Base-by-base conservation (phyloP, 2,797 vertebrate species). In the Semaprochilodus insignis region DNA sequence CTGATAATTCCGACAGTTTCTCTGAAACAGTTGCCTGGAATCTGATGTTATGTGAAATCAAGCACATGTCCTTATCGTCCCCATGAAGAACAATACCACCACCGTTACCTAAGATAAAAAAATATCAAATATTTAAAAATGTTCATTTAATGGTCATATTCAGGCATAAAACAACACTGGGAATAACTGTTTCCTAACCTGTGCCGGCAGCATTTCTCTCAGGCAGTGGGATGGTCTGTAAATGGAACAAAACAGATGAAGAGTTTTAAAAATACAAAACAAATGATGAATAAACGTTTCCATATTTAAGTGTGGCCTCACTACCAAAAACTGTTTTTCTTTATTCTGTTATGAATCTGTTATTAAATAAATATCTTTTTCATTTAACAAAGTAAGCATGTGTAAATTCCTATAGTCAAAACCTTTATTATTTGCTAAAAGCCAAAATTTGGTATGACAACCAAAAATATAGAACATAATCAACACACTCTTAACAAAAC, bases 21-120 rank as follows among this genome's bases (percentile, higher is more conserved):
- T 55, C 31, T 23, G 25, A 31, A 69, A n/a, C 21, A 2, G 10
- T 23, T 34, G 67, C 34, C 17, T n/a, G n/a, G 11, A 79, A 19
- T 36, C 21, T 59, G 21, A 80, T 51, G 31, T 80, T 80, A 10
- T 44, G 5, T 21, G 52, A 21, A 59, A 71, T n/a, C 31, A 80
- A 40, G 31, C 0, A 25, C 31, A 48, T 31, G 7, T 71, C 16
- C 13, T 59, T 71, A 8, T 59, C 66, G 2, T 2, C 11, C 31
- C 11, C 25, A 54, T 54, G 23, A 31, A 65, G 21, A 48, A 34
- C 17, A 51, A 77, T 3, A 44, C 62, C 36, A 17, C 10, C 27
- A 59, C 17, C 40, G 66, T n/a, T 44, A 54, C 16, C 48, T 59
- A n/a, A 76, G 17, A 34, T 23, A 17, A 25, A 73, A 21, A 21